Conservation (phyloP, 64 coral and sea anemone species). For the Stichodactyla helianthus region DNA sequence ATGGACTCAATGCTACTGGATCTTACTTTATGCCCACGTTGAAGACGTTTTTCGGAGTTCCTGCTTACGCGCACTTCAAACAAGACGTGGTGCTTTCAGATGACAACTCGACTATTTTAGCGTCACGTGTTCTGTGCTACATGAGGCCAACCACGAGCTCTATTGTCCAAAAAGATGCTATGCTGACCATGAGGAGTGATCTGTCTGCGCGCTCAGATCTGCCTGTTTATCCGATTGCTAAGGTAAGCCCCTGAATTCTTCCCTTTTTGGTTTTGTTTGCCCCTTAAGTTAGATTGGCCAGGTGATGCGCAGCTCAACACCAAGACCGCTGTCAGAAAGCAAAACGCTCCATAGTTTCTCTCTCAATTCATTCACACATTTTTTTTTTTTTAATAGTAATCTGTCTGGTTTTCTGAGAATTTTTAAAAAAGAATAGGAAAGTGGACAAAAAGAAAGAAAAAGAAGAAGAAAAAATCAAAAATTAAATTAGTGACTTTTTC, state of each 20-base stretch:
- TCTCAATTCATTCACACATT: no score
- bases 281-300: not conserved
- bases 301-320: not conserved
- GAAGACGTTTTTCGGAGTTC: constrained; percentile 40
- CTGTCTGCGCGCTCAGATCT: constrained; percentile 29
- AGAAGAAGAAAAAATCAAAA: not conserved
- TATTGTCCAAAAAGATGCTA: constrained; percentile 56
- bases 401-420: no score
- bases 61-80: constrained; percentile 19
- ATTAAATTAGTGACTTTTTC: not conserved
- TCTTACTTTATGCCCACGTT: constrained; percentile 33
- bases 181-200: constrained; percentile 58
- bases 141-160: constrained; percentile 49
- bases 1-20: not conserved
- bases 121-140: constrained; percentile 56
- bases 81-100: constrained; percentile 44
- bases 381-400: no score
- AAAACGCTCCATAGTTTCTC: no score
- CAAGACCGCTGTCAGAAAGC: no score
- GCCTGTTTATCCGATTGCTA: constrained; percentile 26
- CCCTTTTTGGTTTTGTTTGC: no score
- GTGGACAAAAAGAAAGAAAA: not conserved
- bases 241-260: not conserved
- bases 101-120: constrained; percentile 29
- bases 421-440: no score